Evolutionary conservation across 1,140 invertebrate genomes (phyloP), one percentile per base, ranked within the genome.

Genomic region (Eriocheir sinensis): DNA sequence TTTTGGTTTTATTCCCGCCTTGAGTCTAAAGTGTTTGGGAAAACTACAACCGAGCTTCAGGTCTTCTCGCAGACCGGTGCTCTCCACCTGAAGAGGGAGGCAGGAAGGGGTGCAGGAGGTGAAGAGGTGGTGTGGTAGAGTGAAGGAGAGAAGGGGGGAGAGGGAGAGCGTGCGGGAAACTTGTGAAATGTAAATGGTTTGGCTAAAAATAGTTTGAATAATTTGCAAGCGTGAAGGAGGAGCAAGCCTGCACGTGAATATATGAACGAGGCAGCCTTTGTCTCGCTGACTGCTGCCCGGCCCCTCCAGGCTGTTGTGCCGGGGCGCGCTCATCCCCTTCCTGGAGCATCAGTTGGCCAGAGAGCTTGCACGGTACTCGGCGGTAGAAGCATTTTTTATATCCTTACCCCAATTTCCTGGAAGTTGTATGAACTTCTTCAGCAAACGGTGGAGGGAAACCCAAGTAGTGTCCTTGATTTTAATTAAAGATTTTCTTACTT

Each of bases 151-250:
- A 48, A 15, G 15, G 44, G 15, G 44, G 15, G 44, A 48, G 44
- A 48, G 44, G 15, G 44, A 48, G 44, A 48, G 60, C 21, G 60
- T 72, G 27, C 27, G 60, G 60, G 8, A 72, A 72, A 72, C 60
- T n/a, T n/a, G 60, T 21, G n/a, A 72, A 72, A 72, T 72, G 27
- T 72, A 72, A 72, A n/a, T 72, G 12, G 48, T 53, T 72, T 21
- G 60, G 60, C 27, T 72, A n/a, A 72, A 72, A 72, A 72, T n/a
- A 72, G 60, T 72, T n/a, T 21, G 60, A 72, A 72, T 72, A 72
- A n/a, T 72, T 72, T 21, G 21, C 12, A n/a, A 72, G 60, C 27
- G 27, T 72, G 60, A 72, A 60, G 53, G 17, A 72, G 27, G 21
- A 21, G 60, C 60, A n/a, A n/a, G 60, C 27, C 60, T n/a, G 60